Percentiles rank a stretch among this genome's conserved stretches.
These are phyloP conservation scores for Phasianus colchicus DNA, from an alignment of 2,113 vertebrate species.

Conservation along the genomic window DNA sequence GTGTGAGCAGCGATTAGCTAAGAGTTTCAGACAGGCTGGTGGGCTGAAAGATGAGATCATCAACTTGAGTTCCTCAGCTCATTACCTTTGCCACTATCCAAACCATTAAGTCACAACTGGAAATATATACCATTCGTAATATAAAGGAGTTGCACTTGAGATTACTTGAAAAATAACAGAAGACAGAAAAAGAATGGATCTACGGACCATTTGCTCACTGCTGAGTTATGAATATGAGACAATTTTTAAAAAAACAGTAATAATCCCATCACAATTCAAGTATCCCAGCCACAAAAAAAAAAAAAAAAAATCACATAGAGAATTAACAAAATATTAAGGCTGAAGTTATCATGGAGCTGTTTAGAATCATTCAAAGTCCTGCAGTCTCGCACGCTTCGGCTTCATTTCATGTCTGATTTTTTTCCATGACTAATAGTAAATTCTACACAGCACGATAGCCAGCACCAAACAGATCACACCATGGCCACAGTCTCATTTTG, in stretches of 20 bases:
- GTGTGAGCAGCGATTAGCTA: conserved; percentile 57
- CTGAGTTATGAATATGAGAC: neutral
- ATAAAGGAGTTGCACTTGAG: conserved; percentile 53
- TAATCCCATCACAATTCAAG: neutral
- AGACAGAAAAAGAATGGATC: neutral
- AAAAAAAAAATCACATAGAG: neutral
- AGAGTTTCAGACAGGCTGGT: conserved; percentile 60
- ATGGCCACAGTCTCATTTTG: neutral
- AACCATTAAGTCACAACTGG: conserved; percentile 68
- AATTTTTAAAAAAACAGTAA: neutral
- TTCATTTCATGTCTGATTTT: neutral
- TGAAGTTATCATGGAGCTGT: neutral
- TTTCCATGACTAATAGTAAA: neutral
- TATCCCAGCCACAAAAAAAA: neutral
- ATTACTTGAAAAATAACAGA: conserved; percentile 40
- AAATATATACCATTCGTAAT: conserved; percentile 51
- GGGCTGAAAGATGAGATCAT: conserved; percentile 71
- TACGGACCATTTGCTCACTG: neutral
- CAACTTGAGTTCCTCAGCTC: conserved; percentile 67
- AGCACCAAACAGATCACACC: neutral
- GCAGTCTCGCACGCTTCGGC: neutral
- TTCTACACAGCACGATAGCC: neutral
- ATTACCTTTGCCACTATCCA: conserved; percentile 68
- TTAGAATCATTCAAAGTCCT: neutral
- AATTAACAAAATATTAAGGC: neutral